Evolutionary conservation across 2,888 invertebrate species (phyloP), one percentile per base, ranked within the genome.

Genomic region (Acanthoscelides obtectus): DNA sequence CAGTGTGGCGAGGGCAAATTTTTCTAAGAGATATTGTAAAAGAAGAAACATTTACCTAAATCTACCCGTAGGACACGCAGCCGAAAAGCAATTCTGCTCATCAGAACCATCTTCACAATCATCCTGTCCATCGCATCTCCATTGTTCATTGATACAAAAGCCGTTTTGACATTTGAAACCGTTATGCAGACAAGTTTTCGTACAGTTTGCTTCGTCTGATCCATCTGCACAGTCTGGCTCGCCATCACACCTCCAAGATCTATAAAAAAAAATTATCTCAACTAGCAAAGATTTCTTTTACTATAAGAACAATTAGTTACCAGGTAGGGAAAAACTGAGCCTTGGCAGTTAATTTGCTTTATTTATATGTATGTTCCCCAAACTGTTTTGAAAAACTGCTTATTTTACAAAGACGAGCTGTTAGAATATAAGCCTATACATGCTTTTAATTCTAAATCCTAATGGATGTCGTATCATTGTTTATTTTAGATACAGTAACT

Each of bases 151-250:
- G 75, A 88, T 86, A 81, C 90, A 89, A 72, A 86, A 83, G 66
- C 87, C 86, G 77, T 86, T 87, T 69, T 83, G 81, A 77, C 88
- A 85, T 80, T 85, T 84, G 77, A 84, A 86, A 17, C 86, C 86
- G 72, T 87, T 86, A 21, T 84, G 83, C 1, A 85, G 80, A 84
- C 91, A 85, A 75, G 87, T 80, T 83, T 86, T 88, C 80, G 88
- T 87, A 81, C 95, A 95, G 80, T 89, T 90, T 76, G 88, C 87
- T 87, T 96, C 96, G 86, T 96, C 95, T 0, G 92, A 91, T 0
- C 92, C 93, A 85, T 95, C 95, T 2, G 89, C 87, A 83, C 95
- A 95, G 85, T 96, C 94, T 72, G 87, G 85, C 64, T 79, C 79
- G 12, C 79, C 79, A 69, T 79, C 79, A 68, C 79, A 79, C 70